Percentiles rank a stretch among this genome's conserved stretches.
These are phyloP conservation scores for Chloroclysta siterata DNA, from an alignment of 2,888 invertebrate species.

Conservation along the genomic window DNA sequence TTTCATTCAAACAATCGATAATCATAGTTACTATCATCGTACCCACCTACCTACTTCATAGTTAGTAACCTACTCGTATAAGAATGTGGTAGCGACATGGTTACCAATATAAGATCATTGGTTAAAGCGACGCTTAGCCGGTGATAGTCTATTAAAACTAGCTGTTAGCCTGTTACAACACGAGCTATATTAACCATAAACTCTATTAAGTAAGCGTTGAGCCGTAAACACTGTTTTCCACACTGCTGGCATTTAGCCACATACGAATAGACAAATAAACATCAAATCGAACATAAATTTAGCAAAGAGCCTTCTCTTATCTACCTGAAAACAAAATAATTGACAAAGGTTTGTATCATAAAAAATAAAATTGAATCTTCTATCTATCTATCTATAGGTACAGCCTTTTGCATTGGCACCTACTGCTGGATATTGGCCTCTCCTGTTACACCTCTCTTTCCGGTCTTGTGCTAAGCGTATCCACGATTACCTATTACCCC, in stretches of 20 bases:
- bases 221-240: conserved; percentile 13
- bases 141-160: conserved; percentile 11
- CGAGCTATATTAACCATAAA: conserved; percentile 11
- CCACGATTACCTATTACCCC: too few relatives aligned
- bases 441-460: too few relatives aligned
- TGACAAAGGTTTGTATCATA: not conserved
- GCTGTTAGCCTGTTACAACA: conserved; percentile 19
- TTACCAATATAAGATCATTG: too few relatives aligned
- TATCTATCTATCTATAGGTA: too few relatives aligned
- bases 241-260: not conserved
- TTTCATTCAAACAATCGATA: too few relatives aligned
- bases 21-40: too few relatives aligned
- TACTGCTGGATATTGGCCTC: too few relatives aligned
- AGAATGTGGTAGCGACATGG: not conserved
- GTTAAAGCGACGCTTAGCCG: conserved; percentile 7
- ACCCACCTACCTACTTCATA: too few relatives aligned
- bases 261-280: not conserved
- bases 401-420: too few relatives aligned
- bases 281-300: not conserved
- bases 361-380: too few relatives aligned
- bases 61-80: too few relatives aligned
- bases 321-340: not conserved
- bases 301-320: not conserved
- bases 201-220: conserved; percentile 9
- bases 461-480: too few relatives aligned